Percentiles rank a stretch among this genome's conserved stretches.
Conservation (phyloP, 2,888 invertebrate species). For the Coenonympha glycerion region DNA sequence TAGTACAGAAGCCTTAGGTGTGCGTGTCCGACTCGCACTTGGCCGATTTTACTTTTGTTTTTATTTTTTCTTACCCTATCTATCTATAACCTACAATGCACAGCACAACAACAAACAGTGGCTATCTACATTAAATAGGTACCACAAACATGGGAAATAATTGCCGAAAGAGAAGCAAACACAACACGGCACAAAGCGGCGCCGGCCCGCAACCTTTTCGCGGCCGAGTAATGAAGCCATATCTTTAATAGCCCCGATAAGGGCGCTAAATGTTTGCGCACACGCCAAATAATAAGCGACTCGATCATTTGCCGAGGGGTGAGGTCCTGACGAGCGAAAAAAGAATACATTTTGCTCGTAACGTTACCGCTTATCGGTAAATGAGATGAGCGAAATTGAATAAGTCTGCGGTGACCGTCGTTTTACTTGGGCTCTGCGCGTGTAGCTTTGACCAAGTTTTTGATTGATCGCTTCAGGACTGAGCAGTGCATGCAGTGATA, state of each 20-base stretch:
- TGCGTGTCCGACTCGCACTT: no score
- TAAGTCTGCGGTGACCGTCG: constrained; percentile 34
- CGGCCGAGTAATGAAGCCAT: constrained; percentile 69
- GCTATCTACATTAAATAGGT: background rate
- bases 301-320: constrained; percentile 69
- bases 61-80: no score
- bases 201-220: constrained; percentile 41
- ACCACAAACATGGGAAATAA: constrained; percentile 34
- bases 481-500: no score
- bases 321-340: constrained; percentile 56
- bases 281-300: constrained; percentile 74
- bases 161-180: constrained; percentile 32
- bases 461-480: no score
- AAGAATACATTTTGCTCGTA: constrained; percentile 49
- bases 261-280: constrained; percentile 73
- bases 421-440: constrained; percentile 20
- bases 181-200: constrained; percentile 40
- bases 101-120: no score
- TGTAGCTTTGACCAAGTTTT: constrained; percentile 7
- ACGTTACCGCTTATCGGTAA: constrained; percentile 52
- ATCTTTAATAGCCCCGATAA: constrained; percentile 73
- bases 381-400: constrained; percentile 60
- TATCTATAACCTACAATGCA: no score
- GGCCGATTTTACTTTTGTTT: no score
- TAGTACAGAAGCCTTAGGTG: no score